Conservation (phyloP, 2,888 invertebrate genomes). For the Biston betularia region DNA sequence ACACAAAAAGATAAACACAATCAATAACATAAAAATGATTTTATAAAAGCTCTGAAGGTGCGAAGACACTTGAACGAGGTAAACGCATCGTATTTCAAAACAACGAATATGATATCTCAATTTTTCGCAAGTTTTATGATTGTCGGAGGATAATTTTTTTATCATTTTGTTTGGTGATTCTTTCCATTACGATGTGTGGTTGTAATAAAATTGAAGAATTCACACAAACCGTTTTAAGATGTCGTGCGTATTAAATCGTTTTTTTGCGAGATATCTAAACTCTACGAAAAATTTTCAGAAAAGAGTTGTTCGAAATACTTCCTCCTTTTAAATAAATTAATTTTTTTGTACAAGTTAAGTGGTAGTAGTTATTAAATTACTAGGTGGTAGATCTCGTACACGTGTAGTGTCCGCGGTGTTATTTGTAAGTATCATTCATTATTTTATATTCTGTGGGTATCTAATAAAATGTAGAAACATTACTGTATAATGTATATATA, state of each 20-base stretch:
- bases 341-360: too few relatives aligned
- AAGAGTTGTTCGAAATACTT: too few relatives aligned
- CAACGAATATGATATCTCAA: slow-evolving; percentile 75
- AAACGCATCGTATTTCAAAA: slow-evolving; percentile 77
- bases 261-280: too few relatives aligned
- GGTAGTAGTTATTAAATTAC: too few relatives aligned
- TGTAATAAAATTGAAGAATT: slow-evolving; percentile 12
- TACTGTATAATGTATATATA: too few relatives aligned
- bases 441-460: too few relatives aligned
- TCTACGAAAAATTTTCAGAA: too few relatives aligned
- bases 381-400: too few relatives aligned
- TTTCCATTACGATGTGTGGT: slow-evolving; percentile 4
- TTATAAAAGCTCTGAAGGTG: slow-evolving; percentile 63
- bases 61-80: slow-evolving; percentile 67
- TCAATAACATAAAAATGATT: slow-evolving; percentile 69
- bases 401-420: too few relatives aligned
- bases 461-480: too few relatives aligned
- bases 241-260: background rate
- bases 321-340: too few relatives aligned
- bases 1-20: slow-evolving; percentile 67
- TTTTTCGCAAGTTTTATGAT: slow-evolving; percentile 68
- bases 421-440: too few relatives aligned
- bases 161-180: slow-evolving; percentile 9
- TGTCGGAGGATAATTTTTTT: slow-evolving; percentile 42
- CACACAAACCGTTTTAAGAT: background rate